Percentiles rank a stretch among this genome's conserved stretches.
phyloP scores from a whole-genome alignment of 2,113 vertebrate genomes.

The Zapornia atra region DNA sequence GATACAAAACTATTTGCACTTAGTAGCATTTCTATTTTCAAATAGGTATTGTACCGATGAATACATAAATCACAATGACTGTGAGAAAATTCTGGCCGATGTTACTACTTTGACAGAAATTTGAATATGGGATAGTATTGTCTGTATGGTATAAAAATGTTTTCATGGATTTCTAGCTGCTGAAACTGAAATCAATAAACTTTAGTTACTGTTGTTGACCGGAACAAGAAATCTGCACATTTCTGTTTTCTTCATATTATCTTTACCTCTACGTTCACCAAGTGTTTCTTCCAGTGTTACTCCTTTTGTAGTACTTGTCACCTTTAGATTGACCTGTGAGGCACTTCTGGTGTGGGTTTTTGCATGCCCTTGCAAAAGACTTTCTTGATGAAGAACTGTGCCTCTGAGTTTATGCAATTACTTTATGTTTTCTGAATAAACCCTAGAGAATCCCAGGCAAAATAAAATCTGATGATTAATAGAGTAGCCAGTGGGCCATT shows the following conservation, averaged over 20 bases:
- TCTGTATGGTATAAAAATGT: conserved; percentile 54
- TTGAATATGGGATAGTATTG: conserved; percentile 39
- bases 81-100: conserved; percentile 29
- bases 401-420: not conserved
- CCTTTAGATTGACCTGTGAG: not conserved
- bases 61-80: conserved; percentile 10
- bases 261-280: not conserved
- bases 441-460: not conserved
- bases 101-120: conserved; percentile 14
- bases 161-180: conserved; percentile 63
- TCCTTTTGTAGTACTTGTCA: not conserved
- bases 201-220: conserved; percentile 42
- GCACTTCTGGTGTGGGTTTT: not conserved
- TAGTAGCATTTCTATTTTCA: not conserved
- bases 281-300: not conserved
- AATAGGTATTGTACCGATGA: conserved; percentile 23
- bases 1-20: not conserved
- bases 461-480: not conserved
- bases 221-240: conserved; percentile 47
- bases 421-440: not conserved
- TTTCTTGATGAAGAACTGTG: not conserved
- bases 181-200: conserved; percentile 61
- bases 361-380: not conserved
- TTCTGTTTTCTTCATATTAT: conserved; percentile 11
- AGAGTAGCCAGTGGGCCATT: not conserved